phyloP scores from a whole-genome alignment of 1,140 invertebrate species.

The Copidosoma floridanum region DNA sequence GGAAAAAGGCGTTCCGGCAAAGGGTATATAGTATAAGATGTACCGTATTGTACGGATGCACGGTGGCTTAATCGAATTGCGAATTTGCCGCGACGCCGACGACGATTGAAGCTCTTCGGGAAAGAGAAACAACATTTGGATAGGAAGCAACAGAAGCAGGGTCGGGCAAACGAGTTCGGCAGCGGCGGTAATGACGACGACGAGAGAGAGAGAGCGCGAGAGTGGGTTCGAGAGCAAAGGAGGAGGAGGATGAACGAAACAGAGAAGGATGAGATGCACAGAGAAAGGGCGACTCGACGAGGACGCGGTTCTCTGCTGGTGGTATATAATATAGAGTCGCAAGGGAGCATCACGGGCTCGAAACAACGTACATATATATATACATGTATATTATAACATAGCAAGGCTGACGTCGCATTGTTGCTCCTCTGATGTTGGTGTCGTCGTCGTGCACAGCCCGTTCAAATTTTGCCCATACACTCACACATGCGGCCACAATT shows the following conservation, averaged over 20 bases:
- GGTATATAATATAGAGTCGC: not conserved
- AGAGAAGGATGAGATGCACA: no score
- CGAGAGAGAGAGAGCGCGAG: no score
- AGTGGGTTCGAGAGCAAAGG: slow-evolving; percentile 5
- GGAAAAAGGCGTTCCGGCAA: no score
- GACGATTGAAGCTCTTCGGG: no score
- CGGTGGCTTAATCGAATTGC: not conserved
- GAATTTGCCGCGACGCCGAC: not conserved
- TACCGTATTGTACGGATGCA: no score
- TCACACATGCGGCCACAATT: not conserved
- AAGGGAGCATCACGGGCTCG: no score
- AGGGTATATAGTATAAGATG: no score
- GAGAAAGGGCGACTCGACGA: not conserved
- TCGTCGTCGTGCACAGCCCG: slow-evolving; percentile 47
- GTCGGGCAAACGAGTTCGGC: slow-evolving; percentile 25
- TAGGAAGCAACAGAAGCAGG: no score
- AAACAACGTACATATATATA: no score
- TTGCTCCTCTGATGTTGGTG: no score
- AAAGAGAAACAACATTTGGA: no score
- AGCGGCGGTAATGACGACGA: slow-evolving; percentile 50
- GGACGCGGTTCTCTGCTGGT: not conserved
- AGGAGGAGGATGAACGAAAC: not conserved
- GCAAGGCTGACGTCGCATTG: slow-evolving; percentile 48
- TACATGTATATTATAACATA: no score
- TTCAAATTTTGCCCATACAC: slow-evolving; percentile 51